A percentile compares a stretch with the other conserved stretches of the same genome.
Conservation (phyloP, 1,140 invertebrate species). For the Aphidius gifuensis region DNA sequence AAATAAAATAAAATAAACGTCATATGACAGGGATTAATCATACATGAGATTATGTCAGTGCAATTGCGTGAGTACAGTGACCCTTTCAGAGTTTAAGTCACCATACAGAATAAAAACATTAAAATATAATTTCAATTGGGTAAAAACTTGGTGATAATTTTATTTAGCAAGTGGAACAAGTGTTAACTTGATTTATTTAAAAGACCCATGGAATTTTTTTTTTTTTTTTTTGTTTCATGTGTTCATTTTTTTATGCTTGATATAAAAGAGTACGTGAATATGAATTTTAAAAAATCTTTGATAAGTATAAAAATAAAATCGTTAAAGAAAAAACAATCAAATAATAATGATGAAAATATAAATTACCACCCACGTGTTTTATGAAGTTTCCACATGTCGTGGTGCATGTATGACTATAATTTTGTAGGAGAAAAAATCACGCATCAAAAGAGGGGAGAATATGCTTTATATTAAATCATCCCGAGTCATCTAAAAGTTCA, state of each 20-base stretch:
- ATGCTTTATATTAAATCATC: conserved; percentile 52
- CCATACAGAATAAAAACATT: too few relatives aligned
- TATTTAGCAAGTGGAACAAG: too few relatives aligned
- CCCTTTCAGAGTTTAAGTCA: neutral
- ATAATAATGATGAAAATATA: too few relatives aligned
- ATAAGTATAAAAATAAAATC: neutral
- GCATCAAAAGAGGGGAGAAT: conserved; percentile 38
- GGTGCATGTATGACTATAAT: neutral
- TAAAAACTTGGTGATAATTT: too few relatives aligned
- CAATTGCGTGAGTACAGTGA: conserved; percentile 10
- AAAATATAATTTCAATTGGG: too few relatives aligned
- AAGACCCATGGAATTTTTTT: too few relatives aligned
- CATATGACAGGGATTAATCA: neutral
- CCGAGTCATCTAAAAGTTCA: conserved; percentile 44
- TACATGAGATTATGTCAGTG: conserved; percentile 12
- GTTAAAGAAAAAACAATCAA: neutral
- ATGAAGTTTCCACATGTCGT: neutral
- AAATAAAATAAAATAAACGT: neutral
- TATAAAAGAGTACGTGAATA: too few relatives aligned
- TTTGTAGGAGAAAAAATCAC: conserved; percentile 14
- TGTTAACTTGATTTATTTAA: too few relatives aligned
- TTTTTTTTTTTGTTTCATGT: too few relatives aligned
- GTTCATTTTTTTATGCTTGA: too few relatives aligned
- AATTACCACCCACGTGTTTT: conserved; percentile 13
- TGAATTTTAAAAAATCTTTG: too few relatives aligned